A percentile compares a stretch with the other conserved stretches of the same genome.
Conservation (phyloP, 2,888 invertebrate genomes). For the Synanthedon formicaeformis region DNA sequence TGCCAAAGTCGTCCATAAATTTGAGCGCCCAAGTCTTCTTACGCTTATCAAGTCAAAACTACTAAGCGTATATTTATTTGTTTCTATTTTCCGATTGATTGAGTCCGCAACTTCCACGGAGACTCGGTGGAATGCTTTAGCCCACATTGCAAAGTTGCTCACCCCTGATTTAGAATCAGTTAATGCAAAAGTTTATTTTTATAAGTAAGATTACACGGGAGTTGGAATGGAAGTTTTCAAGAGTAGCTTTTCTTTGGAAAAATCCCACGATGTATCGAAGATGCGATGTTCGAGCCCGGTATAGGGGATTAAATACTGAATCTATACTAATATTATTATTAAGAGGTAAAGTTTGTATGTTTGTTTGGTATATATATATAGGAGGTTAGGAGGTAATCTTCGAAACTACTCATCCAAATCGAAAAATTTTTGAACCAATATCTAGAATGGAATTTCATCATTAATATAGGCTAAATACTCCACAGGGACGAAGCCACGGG, state of each 20-base stretch:
- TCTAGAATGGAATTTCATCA: too few species aligned
- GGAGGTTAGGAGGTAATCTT: too few species aligned
- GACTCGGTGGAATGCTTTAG: constrained; percentile 35
- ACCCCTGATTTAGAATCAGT: constrained; percentile 66
- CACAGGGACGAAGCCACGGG: too few species aligned
- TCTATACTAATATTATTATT: too few species aligned
- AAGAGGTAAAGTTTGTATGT: too few species aligned
- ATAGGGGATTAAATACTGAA: constrained; percentile 61
- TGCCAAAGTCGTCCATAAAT: constrained; percentile 55
- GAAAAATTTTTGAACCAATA: too few species aligned
- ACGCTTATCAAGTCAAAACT: constrained; percentile 65
- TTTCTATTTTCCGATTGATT: constrained; percentile 65
- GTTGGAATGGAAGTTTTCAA: constrained; percentile 56
- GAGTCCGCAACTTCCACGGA: constrained; percentile 45
- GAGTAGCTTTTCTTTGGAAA: constrained; percentile 57
- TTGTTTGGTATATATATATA: too few species aligned
- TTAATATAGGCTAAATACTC: too few species aligned
- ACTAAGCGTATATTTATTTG: constrained; percentile 63
- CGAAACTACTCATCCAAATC: too few species aligned
- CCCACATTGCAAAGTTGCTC: constrained; percentile 51
- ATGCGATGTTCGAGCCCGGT: constrained; percentile 42
- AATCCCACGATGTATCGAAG: constrained; percentile 60
- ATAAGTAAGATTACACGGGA: constrained; percentile 71
- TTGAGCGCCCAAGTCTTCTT: constrained; percentile 47
- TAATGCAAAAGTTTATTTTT: constrained; percentile 73